Evolutionary conservation across 2,888 invertebrate species (phyloP).

Genomic region (Choreutis nemorana): DNA sequence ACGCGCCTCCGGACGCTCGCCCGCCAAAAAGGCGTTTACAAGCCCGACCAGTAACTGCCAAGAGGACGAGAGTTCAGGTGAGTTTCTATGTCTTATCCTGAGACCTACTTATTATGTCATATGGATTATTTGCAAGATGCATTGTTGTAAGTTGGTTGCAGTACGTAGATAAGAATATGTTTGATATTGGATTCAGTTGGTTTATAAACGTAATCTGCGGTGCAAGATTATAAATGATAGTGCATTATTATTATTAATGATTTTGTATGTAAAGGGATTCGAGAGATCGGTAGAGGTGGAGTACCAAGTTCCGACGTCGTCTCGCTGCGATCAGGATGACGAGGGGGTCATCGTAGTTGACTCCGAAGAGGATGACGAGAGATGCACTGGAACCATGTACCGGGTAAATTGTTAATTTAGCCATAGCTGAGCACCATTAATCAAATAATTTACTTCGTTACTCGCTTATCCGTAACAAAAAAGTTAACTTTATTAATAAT

Average conservation of each 20-base stretch:
- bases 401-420: slow-evolving; percentile 24
- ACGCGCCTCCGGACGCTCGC: slow-evolving; percentile 41
- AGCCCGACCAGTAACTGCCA: slow-evolving; percentile 48
- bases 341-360: slow-evolving; percentile 81
- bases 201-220: background rate
- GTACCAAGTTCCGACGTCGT: slow-evolving; percentile 86
- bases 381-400: slow-evolving; percentile 67
- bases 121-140: too few species aligned
- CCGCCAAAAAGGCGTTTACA: slow-evolving; percentile 46
- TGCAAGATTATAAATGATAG: background rate
- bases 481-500: too few species aligned
- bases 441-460: background rate
- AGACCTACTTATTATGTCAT: too few species aligned
- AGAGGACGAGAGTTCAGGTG: slow-evolving; percentile 64
- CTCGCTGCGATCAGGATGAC: slow-evolving; percentile 86
- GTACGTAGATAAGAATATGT: too few species aligned
- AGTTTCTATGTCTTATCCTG: too few species aligned
- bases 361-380: slow-evolving; percentile 79
- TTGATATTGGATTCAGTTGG: too few species aligned
- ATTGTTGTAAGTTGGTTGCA: too few species aligned
- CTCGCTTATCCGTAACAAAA: too few species aligned
- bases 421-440: background rate
- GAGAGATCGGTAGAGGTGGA: slow-evolving; percentile 76
- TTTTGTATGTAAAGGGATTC: slow-evolving; percentile 42
- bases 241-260: background rate